These are phyloP conservation scores for Clitarchus hookeri DNA, from an alignment of 2,888 invertebrate species.

Conservation along the genomic window DNA sequence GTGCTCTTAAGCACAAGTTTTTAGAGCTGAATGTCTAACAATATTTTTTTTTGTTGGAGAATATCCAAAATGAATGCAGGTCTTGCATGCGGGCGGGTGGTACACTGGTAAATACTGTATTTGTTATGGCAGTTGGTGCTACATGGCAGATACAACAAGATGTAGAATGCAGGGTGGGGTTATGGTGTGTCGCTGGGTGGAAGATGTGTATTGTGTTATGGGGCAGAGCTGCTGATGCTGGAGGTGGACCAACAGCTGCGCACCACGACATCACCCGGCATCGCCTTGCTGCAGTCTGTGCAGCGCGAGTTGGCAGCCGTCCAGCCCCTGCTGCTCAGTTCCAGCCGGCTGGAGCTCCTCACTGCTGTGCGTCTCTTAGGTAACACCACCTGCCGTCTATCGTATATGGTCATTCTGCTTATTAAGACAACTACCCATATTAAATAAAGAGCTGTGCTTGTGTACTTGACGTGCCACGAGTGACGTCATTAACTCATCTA, in stretches of 20 bases:
- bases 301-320: conserved; percentile 60
- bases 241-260: conserved; percentile 61
- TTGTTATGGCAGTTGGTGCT: conserved; percentile 50
- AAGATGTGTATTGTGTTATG: neutral
- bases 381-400: conserved; percentile 43
- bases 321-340: conserved; percentile 61
- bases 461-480: too few species aligned
- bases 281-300: conserved; percentile 60
- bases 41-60: too few species aligned
- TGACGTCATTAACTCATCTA: too few species aligned
- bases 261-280: conserved; percentile 45
- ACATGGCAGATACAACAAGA: conserved; percentile 25
- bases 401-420: too few species aligned
- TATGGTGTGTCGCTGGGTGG: too few species aligned
- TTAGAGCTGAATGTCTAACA: too few species aligned
- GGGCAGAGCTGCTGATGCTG: conserved; percentile 55
- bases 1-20: too few species aligned
- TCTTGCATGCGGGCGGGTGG: too few species aligned
- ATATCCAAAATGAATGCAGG: too few species aligned
- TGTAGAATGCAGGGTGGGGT: conserved; percentile 35
- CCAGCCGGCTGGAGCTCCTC: conserved; percentile 61
- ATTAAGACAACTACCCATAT: too few species aligned
- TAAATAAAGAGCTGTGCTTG: too few species aligned
- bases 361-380: conserved; percentile 65
- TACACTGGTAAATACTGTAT: neutral